Evolutionary conservation across 1,140 invertebrate species (phyloP).

Genomic region (Hydropsyche tenuis): DNA sequence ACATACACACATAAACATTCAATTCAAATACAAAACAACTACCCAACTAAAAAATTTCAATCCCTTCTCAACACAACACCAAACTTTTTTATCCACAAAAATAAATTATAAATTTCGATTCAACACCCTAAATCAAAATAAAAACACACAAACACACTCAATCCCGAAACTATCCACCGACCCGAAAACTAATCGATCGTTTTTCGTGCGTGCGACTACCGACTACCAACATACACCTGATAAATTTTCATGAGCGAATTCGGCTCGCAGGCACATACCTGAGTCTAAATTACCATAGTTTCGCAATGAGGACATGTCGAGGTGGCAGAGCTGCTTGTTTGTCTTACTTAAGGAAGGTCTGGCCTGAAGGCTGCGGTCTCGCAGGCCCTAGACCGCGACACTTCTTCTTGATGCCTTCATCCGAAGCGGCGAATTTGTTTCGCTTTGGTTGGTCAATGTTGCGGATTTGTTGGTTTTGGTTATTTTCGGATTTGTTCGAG

Average conservation of each 20-base stretch:
- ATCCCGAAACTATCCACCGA: too few species aligned
- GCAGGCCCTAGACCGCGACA: neutral
- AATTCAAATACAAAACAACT: too few species aligned
- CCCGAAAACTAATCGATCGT: too few species aligned
- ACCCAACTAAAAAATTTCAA: too few species aligned
- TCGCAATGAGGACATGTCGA: constrained; percentile 36
- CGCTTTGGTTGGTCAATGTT: neutral
- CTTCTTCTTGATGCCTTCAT: neutral
- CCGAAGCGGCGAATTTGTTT: constrained; percentile 14
- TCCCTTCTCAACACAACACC: too few species aligned
- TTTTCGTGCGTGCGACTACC: too few species aligned
- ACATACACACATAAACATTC: too few species aligned
- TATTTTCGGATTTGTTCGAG: too few species aligned
- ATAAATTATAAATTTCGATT: too few species aligned
- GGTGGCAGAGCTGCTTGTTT: constrained; percentile 26
- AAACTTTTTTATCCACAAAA: too few species aligned
- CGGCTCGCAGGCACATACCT: neutral
- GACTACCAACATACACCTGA: neutral
- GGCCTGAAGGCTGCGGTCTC: neutral
- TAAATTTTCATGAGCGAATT: constrained; percentile 34
- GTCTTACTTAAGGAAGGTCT: constrained; percentile 39
- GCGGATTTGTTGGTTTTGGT: neutral
- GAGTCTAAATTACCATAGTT: constrained; percentile 40
- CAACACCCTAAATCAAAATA: too few species aligned
- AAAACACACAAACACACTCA: too few species aligned